Evolutionary conservation across 2,888 invertebrate species (phyloP), one percentile per base, ranked within the genome.

Genomic region (Drepana falcataria): DNA sequence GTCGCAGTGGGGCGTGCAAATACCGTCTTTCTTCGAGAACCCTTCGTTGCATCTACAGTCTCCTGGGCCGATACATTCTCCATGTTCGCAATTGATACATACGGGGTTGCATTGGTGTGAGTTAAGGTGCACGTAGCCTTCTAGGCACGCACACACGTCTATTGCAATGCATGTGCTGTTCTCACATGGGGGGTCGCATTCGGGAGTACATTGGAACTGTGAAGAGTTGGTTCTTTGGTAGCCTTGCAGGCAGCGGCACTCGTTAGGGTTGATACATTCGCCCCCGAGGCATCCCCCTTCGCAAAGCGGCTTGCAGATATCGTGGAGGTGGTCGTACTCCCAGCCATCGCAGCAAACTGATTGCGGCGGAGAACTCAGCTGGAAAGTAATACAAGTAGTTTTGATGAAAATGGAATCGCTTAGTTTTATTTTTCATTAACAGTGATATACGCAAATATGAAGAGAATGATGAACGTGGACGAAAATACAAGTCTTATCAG

Each of bases 121-220:
- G 61, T 40, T 48, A 47, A 51, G 48, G 5, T 34, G n/a, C 34
- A 2, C 35, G 52, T 55, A 58, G 3, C 54, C 55, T 1, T 1
- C 21, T 6, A 51, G 35, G 48, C 58, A 58, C 34, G 9, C 37
- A 35, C 58, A 58, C 1, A 33, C 47, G 3, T 33, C 47, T 7
- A 55, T 55, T 2, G 44, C 37, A 6, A 51, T 0, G 48, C 58
- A 59, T 47, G 52, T 53, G 2, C 87, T 84, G 6, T 70, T 64
- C 35, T 66, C 62, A 58, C 92, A 92, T 0, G 72, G 66, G 48
- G 85, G 81, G 47, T 75, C 64, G 49, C 73, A 73, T 33, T 58
- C 44, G 3, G 68, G 68, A 5, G 48, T 49, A 52, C 65, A 66
- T 35, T 44, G 44, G 40, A 40, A 40, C 2, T 3, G 4, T 40